Conservation (phyloP, 1,140 invertebrate species). For the Drosophila carrolli region DNA sequence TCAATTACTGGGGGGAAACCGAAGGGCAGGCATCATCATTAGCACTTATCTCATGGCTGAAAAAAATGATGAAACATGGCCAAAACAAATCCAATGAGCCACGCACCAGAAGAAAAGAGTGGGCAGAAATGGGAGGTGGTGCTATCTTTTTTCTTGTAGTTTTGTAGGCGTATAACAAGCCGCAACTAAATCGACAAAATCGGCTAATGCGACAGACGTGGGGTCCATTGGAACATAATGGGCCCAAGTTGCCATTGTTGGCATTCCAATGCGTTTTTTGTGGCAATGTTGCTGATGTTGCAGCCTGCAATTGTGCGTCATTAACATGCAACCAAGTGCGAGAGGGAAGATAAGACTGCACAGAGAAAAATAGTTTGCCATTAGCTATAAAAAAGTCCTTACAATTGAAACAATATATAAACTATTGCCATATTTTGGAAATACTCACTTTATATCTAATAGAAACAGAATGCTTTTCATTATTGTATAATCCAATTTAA, state of each 20-base stretch:
- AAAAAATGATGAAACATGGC: not conserved
- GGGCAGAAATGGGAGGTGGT: constrained; percentile 12
- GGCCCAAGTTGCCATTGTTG: constrained; percentile 18
- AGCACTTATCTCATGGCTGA: constrained; percentile 29
- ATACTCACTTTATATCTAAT: too few relatives aligned
- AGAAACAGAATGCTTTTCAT: too few relatives aligned
- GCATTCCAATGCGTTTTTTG: constrained; percentile 43
- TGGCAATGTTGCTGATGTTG: constrained; percentile 8
- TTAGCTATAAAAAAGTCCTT: too few relatives aligned
- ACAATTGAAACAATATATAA: too few relatives aligned
- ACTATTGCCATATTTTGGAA: too few relatives aligned
- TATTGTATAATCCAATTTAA: too few relatives aligned
- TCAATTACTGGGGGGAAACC: constrained; percentile 23
- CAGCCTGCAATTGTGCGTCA: constrained; percentile 50
- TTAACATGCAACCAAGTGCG: constrained; percentile 55
- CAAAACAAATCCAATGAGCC: constrained; percentile 35
- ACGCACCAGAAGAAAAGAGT: constrained; percentile 30
- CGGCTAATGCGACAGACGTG: constrained; percentile 57
- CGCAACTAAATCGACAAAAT: constrained; percentile 39
- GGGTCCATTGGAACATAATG: constrained; percentile 21
- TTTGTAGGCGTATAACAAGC: constrained; percentile 28
- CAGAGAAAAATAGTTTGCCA: not conserved
- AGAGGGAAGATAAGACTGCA: constrained; percentile 18
- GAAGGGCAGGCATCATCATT: constrained; percentile 27
- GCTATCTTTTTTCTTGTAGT: not conserved